Evolutionary conservation across 2,113 vertebrate species (phyloP), one percentile per base, ranked within the genome.

Genomic region (Chionodraco myersi): DNA sequence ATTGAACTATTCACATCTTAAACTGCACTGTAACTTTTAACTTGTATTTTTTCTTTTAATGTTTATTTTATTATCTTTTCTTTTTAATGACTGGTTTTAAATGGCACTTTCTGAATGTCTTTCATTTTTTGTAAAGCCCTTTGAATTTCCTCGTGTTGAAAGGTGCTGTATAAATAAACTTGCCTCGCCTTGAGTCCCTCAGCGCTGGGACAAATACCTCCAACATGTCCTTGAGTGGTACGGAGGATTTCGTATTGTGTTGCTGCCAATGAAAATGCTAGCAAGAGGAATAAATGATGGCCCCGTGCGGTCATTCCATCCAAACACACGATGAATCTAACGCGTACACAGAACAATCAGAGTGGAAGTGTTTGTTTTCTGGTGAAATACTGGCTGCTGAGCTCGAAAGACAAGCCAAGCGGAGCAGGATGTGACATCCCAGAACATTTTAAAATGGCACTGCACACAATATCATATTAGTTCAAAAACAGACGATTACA

Each of bases 341-440:
- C 48, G 53, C 13, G 3, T 13, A 15, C n/a, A 15, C 34, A 67
- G 65, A 84, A 87, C 77, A 85, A 68, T 82, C 68, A 21, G n/a
- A 45, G 53, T 67, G 82, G 68, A 83, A 82, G 34, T 53, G 69
- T 89, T 86, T 86, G 69, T 79, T 74, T 84, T 84, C 26, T 62
- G 75, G 62, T 75, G 23, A 61, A 70, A 62, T 12, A 11, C 14
- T 44, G 64, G 73, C 81, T 65, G 64, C 68, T n/a, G 67, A 52
- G 75, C 44, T 14, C 34, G 60, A 67, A 47, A 45, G 60, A 54
- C 52, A 11, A 3, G 30, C 41, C 58, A 70, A 49, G 11, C 44
- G 2, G 49, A 59, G 67, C 66, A 79, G 71, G 64, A 47, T 59
- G 52, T 61, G 56, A 74, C 51, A 15, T 49, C 6, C 23, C 36